Conservation (phyloP, 2,113 vertebrate species). For the Pelecanoides urinatrix region DNA sequence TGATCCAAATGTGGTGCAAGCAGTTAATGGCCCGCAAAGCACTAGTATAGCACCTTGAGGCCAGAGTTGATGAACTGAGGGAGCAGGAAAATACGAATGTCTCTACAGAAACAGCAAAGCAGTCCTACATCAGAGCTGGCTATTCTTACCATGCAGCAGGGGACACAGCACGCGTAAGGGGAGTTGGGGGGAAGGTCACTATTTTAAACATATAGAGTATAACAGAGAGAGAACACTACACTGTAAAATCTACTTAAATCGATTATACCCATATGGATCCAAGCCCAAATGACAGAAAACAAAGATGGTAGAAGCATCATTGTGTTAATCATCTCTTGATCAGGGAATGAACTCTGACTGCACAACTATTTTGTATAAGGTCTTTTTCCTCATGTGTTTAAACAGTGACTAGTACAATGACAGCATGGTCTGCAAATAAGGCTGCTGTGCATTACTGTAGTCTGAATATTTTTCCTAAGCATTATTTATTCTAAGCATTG, state of each 20-base stretch:
- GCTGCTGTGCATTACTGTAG: not conserved
- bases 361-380: not conserved
- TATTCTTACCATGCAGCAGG: not conserved
- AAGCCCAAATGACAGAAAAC: not conserved
- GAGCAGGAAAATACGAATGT: not conserved
- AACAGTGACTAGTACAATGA: not conserved
- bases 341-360: not conserved
- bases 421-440: not conserved
- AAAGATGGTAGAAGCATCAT: not conserved
- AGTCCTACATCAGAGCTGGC: constrained; percentile 1
- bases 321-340: not conserved
- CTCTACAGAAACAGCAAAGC: constrained; percentile 8
- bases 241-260: not conserved
- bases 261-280: not conserved
- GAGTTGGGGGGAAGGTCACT: not conserved
- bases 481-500: constrained; percentile 5
- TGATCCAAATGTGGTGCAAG: constrained; percentile 53
- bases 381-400: not conserved
- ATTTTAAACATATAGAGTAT: not conserved
- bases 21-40: constrained; percentile 49
- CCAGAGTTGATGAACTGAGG: constrained; percentile 40
- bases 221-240: not conserved
- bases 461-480: not conserved
- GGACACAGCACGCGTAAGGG: not conserved
- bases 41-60: constrained; percentile 29